These are phyloP conservation scores for Tenthredo livida DNA, from an alignment of 2,888 invertebrate genomes.

Conservation along the genomic window DNA sequence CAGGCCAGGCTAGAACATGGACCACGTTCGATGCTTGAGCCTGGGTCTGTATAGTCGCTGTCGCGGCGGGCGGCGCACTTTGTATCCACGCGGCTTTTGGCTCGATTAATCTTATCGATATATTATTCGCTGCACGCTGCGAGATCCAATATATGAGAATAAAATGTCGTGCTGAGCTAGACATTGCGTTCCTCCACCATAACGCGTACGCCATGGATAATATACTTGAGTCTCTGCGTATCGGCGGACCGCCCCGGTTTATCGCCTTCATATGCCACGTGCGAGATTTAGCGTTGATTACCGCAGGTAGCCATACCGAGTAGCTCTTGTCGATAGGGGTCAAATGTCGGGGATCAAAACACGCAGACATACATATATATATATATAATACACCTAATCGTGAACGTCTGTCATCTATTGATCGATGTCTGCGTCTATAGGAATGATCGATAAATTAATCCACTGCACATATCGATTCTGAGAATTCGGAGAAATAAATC, in stretches of 20 bases:
- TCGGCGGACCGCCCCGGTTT: neutral
- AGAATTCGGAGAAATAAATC: neutral
- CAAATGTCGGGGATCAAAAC: slow-evolving; percentile 42
- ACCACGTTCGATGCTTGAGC: slow-evolving; percentile 53
- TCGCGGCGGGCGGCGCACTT: slow-evolving; percentile 77
- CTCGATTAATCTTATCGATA: slow-evolving; percentile 78
- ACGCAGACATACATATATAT: neutral
- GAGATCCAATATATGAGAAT: slow-evolving; percentile 57
- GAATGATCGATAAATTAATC: slow-evolving; percentile 8
- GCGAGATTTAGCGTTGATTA: slow-evolving; percentile 50
- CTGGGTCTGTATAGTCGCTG: slow-evolving; percentile 56
- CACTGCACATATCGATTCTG: neutral
- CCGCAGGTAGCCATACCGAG: slow-evolving; percentile 34
- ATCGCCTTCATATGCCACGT: slow-evolving; percentile 28
- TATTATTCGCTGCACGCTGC: slow-evolving; percentile 57
- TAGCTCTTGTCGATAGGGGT: slow-evolving; percentile 46
- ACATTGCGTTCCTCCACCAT: slow-evolving; percentile 32
- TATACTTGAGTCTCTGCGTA: neutral
- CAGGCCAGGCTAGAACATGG: slow-evolving; percentile 64
- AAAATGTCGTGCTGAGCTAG: slow-evolving; percentile 71
- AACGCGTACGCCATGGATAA: slow-evolving; percentile 21
- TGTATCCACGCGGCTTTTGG: slow-evolving; percentile 77
- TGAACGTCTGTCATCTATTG: slow-evolving; percentile 22
- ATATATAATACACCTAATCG: slow-evolving; percentile 8
- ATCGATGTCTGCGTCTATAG: neutral